Evolutionary conservation across 2,113 vertebrate species (phyloP), one percentile per base, ranked within the genome.

Genomic region (Todiramphus chloris): DNA sequence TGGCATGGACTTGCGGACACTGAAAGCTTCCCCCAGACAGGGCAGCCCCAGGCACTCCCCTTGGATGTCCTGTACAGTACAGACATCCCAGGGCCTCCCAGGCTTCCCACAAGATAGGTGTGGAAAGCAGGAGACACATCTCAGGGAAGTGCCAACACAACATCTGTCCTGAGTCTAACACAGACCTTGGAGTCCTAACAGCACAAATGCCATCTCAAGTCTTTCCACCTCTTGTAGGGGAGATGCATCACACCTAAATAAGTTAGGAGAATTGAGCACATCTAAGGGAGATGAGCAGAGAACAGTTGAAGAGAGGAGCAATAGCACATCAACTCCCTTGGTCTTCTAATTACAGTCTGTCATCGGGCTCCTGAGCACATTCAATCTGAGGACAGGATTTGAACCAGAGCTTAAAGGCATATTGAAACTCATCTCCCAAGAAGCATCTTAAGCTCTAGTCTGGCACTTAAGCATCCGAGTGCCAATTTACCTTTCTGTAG

Each of bases 241-340:
- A 31, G 20, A 11, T 28, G 8, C 50, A 23, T 15, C 39, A 31
- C 14, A n/a, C 7, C 11, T 18, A 3, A 12, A 16, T 18, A 3
- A 12, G 18, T 5, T 11, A 30, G 11, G 20, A 41, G 14, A 44
- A 3, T 23, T 83, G 18, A 33, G 76, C 17, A 50, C 4, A 46
- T 18, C 16, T 18, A 33, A 46, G 21, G 28, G 33, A 51, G n/a
- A 53, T 17, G 16, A 23, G 28, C 16, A 18, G 4, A 43, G 6
- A 51, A 51, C 25, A 43, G 9, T 33, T 58, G 12, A 48, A 23
- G 15, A 62, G 35, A 64, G 27, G 4, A 44, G 13, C 30, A 41
- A 0, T 2, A 79, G 23, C 19, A 9, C 1, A 0, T 6, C 23
- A 27, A 24, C 20, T 6, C n/a, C 16, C 6, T 23, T 20, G 10